Percentiles rank a stretch among this genome's conserved stretches.
These are phyloP conservation scores for Phengaris alcon DNA, from an alignment of 2,888 invertebrate species.

Conservation along the genomic window DNA sequence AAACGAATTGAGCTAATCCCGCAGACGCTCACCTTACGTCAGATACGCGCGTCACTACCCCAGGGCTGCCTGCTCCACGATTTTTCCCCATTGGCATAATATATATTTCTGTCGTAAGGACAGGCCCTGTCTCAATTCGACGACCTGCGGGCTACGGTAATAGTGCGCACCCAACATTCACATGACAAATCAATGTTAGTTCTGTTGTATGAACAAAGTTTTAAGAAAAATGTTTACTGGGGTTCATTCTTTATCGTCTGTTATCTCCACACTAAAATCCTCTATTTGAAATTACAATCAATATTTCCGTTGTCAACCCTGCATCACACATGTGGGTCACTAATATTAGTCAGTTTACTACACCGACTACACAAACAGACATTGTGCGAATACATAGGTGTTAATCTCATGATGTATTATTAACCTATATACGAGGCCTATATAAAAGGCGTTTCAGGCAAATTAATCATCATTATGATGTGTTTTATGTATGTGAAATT, in stretches of 20 bases:
- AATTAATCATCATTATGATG: slow-evolving; percentile 29
- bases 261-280: background rate
- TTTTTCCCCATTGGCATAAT: background rate
- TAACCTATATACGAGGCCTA: slow-evolving; percentile 17
- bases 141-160: too few relatives aligned
- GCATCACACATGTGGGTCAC: slow-evolving; percentile 4
- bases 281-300: background rate
- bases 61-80: background rate
- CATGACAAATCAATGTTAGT: too few relatives aligned
- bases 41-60: background rate
- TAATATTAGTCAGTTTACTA: slow-evolving; percentile 16
- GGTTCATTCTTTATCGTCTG: too few relatives aligned
- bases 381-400: slow-evolving; percentile 8
- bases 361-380: slow-evolving; percentile 2
- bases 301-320: background rate
- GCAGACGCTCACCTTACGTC: background rate
- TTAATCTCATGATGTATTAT: slow-evolving; percentile 16
- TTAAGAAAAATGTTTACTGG: too few relatives aligned
- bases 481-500: slow-evolving; percentile 7
- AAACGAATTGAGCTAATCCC: slow-evolving; percentile 1
- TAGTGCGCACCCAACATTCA: too few relatives aligned
- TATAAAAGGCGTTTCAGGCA: slow-evolving; percentile 15
- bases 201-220: too few relatives aligned
- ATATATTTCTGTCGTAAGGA: too few relatives aligned
- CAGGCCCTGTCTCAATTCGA: too few relatives aligned